Evolutionary conservation across 2,113 vertebrate genomes (phyloP).

Genomic region (Meriones unguiculatus): DNA sequence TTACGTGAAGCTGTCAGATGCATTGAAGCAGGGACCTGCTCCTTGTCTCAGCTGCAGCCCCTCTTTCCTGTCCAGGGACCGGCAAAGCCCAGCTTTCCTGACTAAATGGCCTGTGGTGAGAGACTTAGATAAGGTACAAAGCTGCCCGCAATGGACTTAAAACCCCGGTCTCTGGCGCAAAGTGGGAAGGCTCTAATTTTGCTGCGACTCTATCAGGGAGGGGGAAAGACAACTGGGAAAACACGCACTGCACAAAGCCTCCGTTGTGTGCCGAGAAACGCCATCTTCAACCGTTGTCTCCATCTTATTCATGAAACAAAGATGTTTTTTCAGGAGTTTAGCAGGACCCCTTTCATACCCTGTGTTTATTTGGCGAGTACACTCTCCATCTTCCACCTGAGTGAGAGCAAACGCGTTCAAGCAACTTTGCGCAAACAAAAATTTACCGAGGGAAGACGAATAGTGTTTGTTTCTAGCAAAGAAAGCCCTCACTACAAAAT

Average conservation of each 20-base stretch:
- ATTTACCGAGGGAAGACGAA: conserved; percentile 34
- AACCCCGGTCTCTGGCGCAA: conserved; percentile 76
- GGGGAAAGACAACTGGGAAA: conserved; percentile 61
- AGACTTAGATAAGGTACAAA: conserved; percentile 87
- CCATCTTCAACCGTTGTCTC: conserved; percentile 73
- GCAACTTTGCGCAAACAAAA: conserved; percentile 31
- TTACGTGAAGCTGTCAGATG: conserved; percentile 85
- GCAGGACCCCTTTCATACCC: conserved; percentile 46
- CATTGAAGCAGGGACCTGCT: conserved; percentile 84
- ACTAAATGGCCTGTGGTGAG: conserved; percentile 80
- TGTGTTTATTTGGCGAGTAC: conserved; percentile 41
- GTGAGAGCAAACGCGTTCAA: conserved; percentile 58
- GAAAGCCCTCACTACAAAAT: conserved; percentile 31
- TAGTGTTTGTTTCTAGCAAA: background rate
- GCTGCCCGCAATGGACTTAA: conserved; percentile 77
- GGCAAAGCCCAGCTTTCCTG: conserved; percentile 80
- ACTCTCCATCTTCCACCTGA: conserved; percentile 47
- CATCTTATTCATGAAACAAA: conserved; percentile 73
- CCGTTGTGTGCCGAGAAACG: conserved; percentile 77
- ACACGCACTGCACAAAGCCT: conserved; percentile 74
- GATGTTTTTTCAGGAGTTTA: conserved; percentile 77
- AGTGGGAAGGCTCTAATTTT: conserved; percentile 81
- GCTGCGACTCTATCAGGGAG: conserved; percentile 69
- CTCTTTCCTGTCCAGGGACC: conserved; percentile 86
- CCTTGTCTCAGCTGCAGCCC: conserved; percentile 81